Evolutionary conservation across 1,140 invertebrate genomes (phyloP), one percentile per base, ranked within the genome.

Genomic region (Bradysia coprophila): DNA sequence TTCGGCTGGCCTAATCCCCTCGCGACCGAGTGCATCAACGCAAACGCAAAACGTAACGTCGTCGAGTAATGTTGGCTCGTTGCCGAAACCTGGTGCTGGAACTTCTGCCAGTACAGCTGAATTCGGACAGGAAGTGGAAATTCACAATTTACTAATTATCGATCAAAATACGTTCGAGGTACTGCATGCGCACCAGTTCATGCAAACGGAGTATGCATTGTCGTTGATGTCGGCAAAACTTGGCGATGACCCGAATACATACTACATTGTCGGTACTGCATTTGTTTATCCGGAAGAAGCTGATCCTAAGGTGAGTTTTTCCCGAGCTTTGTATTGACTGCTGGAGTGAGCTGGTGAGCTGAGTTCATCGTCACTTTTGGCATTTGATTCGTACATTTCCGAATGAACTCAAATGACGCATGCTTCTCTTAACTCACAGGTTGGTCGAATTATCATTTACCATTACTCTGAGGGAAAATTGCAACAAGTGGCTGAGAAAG

Each of bases 141-240:
- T 93, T 11, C 81, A 94, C 59, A 94, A 87, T 64, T 68, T 98
- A 28, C 68, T 97, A 3, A 71, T 98, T 21, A 79, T 98, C 44
- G 90, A 97, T 69, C 91, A 97, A 54, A 90, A 96, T 57, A 97
- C 94, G 1, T 96, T 96, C 61, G 90, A 94, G 70, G 76, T 63
- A 38, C 63, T 94, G n/a, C 89, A 95, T 64, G 77, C 87, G 3
- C 86, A 97, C 62, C 87, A 92, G 49, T 72, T 97, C 46, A 78
- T 87, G 69, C 71, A 76, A 1, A 80, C 76, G 42, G 93, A 97
- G 62, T 92, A 83, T 59, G 88, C 86, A 6, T 69, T 92, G 46
- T 87, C 87, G 20, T 63, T 97, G 13, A 79, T 92, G 43, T 95
- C 91, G 1, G 83, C 85, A 23, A 81, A 78, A 56, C 65, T 98